Evolutionary conservation across 2,888 invertebrate species (phyloP).

Genomic region (Melinaea marsaeus): DNA sequence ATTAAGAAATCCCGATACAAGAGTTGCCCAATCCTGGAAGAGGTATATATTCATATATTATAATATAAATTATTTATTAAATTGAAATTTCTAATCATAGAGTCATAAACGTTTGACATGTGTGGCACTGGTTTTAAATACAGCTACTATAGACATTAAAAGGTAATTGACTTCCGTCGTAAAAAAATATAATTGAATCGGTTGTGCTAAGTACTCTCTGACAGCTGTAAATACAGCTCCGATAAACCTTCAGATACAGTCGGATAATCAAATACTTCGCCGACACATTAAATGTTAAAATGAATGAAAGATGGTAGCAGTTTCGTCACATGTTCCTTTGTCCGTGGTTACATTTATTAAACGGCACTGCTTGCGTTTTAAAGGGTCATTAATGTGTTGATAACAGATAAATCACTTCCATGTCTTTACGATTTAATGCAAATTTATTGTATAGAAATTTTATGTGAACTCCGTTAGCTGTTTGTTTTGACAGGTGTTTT

Average conservation of each 20-base stretch:
- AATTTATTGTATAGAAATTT: constrained; percentile 19
- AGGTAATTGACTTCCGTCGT: constrained; percentile 35
- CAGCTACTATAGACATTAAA: constrained; percentile 14
- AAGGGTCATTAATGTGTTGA: too few relatives aligned
- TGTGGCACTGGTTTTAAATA: constrained; percentile 14
- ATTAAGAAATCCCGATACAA: constrained; percentile 87
- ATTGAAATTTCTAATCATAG: too few relatives aligned
- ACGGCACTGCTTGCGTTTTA: too few relatives aligned
- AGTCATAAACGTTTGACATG: constrained; percentile 3
- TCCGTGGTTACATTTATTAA: too few relatives aligned
- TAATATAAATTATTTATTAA: constrained; percentile 8
- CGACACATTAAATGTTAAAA: background rate
- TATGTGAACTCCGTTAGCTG: constrained; percentile 11
- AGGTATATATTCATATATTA: constrained; percentile 55
- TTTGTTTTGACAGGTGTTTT: constrained; percentile 14
- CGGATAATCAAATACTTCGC: background rate
- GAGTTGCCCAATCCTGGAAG: constrained; percentile 89
- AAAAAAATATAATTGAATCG: constrained; percentile 36
- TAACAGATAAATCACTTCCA: too few relatives aligned
- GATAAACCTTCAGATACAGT: constrained; percentile 3
- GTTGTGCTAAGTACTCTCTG: constrained; percentile 26
- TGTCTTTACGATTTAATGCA: background rate
- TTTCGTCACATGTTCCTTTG: too few relatives aligned
- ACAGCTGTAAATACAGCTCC: constrained; percentile 18
- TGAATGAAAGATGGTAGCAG: too few relatives aligned